Percentiles rank a stretch among this genome's conserved stretches.
Conservation (phyloP, 2,113 vertebrate species). For the Phycodurus eques region DNA sequence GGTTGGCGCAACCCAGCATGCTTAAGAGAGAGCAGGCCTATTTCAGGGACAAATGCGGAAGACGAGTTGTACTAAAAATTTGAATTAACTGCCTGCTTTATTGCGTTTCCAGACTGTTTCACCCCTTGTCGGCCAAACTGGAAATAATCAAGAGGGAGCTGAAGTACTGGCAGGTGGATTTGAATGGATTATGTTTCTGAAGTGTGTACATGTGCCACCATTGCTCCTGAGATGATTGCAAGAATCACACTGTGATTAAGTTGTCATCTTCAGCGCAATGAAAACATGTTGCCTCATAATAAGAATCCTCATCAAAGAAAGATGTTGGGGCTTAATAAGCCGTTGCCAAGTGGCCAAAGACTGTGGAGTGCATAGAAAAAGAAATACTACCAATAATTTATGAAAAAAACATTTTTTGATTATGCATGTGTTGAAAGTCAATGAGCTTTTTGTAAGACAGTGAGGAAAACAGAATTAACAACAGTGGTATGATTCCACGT, state of each 20-base stretch:
- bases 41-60: slow-evolving; percentile 35
- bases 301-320: slow-evolving; percentile 58
- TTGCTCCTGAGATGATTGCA: slow-evolving; percentile 59
- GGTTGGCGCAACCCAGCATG: not conserved
- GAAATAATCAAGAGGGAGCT: slow-evolving; percentile 57
- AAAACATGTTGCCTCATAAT: slow-evolving; percentile 67
- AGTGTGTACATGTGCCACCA: slow-evolving; percentile 20
- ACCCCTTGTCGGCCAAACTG: slow-evolving; percentile 45
- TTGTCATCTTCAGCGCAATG: slow-evolving; percentile 70
- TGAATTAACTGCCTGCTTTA: slow-evolving; percentile 55
- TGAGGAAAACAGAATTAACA: too few species aligned
- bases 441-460: too few species aligned
- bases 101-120: slow-evolving; percentile 50
- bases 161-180: slow-evolving; percentile 58
- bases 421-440: too few species aligned
- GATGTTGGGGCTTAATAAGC: slow-evolving; percentile 46
- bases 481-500: not conserved
- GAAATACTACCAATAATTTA: too few species aligned
- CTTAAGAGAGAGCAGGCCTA: slow-evolving; percentile 16
- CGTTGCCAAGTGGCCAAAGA: slow-evolving; percentile 37
- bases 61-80: slow-evolving; percentile 37
- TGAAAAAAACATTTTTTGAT: too few species aligned
- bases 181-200: slow-evolving; percentile 58
- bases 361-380: not conserved
- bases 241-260: slow-evolving; percentile 66